Evolutionary conservation across 2,888 invertebrate species (phyloP), one percentile per base, ranked within the genome.

Genomic region (Diachrysia chrysitis): DNA sequence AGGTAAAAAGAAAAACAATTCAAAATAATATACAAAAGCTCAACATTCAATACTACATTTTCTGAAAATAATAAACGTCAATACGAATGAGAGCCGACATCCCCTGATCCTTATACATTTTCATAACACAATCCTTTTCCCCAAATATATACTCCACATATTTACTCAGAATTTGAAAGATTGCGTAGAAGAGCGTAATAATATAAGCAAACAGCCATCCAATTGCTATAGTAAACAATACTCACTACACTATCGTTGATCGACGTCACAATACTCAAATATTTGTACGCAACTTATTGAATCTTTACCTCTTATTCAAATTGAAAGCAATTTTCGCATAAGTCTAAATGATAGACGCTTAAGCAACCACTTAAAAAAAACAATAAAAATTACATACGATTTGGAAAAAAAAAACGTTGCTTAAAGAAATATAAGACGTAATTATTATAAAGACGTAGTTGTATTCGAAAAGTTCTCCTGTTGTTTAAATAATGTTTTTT

Each of bases 201-300:
- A 60, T 35, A 53, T 23, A 5, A 60, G 32, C 57, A 57, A 57
- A 63, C 63, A 57, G 12, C 23, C 17, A 21, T 25, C 32, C 63
- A 63, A 58, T 57, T 57, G 48, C 57, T 51, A 51, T 21, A 0
- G 46, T 35, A 63, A 63, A 51, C 57, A 63, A 42, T 42, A n/a
- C 42, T n/a, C 7, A 42, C 7, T 35, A 53, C 1, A 35, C 21
- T 53, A 53, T 12, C n/a, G 19, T 14, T 21, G 4, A 23, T 60
- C 9, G 21, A 21, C 21, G 51, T n/a, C 51, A 53, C n/a, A 32
- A 53, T 60, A 19, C 21, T 35, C 21, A 12, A 12, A 51, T 60
- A 6, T 51, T 23, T 58, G 46, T 5, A 6, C 2, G 56, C 23
- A n/a, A 58, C 17, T 51, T 51, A 51, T 51, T 51, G 48, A 51